Conservation (phyloP, 2,888 invertebrate genomes). For the Tetanocera ferruginea region DNA sequence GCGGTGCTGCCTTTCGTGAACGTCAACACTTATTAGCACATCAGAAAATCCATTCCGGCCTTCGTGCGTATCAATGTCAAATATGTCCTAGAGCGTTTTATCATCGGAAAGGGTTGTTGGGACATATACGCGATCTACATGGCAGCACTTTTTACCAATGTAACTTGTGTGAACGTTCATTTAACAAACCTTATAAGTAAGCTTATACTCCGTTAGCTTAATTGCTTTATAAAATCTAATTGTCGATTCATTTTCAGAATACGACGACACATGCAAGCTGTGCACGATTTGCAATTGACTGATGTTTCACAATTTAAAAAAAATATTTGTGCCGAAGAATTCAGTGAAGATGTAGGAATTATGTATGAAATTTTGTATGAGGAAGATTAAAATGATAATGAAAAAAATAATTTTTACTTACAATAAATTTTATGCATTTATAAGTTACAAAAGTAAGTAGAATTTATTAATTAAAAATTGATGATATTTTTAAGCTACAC, state of each 20-base stretch:
- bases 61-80: conserved; percentile 44
- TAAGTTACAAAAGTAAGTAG: too few species aligned
- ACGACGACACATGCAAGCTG: conserved; percentile 43
- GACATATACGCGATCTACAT: conserved; percentile 47
- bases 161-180: conserved; percentile 43
- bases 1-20: conserved; percentile 47
- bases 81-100: conserved; percentile 45
- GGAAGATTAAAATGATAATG: neutral
- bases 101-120: conserved; percentile 46
- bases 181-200: conserved; percentile 48
- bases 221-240: neutral
- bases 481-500: too few species aligned
- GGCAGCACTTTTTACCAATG: conserved; percentile 44
- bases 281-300: conserved; percentile 40
- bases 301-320: conserved; percentile 46
- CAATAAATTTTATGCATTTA: too few species aligned
- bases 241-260: conserved; percentile 35
- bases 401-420: too few species aligned
- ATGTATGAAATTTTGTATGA: neutral
- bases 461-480: too few species aligned
- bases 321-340: conserved; percentile 27
- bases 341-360: conserved; percentile 5
- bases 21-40: conserved; percentile 47
- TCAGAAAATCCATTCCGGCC: conserved; percentile 44
- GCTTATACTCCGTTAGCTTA: neutral